Base-by-base conservation (phyloP, 64 coral and sea anemone genomes). In the Pocillopora damicornis region DNA sequence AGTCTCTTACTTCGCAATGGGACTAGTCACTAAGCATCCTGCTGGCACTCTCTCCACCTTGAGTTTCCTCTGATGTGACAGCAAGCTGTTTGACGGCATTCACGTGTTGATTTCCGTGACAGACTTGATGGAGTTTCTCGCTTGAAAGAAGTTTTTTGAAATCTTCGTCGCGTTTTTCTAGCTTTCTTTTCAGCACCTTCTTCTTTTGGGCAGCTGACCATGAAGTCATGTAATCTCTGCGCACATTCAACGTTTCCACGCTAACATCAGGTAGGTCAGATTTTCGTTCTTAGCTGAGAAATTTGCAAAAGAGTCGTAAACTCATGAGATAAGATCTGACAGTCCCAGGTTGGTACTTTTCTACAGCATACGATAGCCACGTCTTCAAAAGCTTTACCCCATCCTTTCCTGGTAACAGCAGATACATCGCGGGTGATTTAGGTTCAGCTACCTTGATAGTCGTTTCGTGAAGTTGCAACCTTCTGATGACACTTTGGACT, bases 151-250 rank as follows among this genome's bases (percentile, higher is more conserved):
- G 15, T 72, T 89, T 89, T 37, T 17, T 71, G 77, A 58, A 89
- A 45, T 89, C 87, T 57, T 65, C 62, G 51, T 88, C 76, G 8
- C 63, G 17, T 76, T 79, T 88, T 66, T 88, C 61, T 11, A 79
- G 87, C 51, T 67, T 88, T 25, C 76, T 7, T 26, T 88, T 88
- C 16, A 58, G 18, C 4, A 76, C 59, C 22, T 79, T 79, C 65
- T 88, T 88, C 57, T 79, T 88, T 59, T 88, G 76, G 11, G 76
- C 87, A 37, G 87, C 59, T 23, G 86, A 88, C 87, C 87, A 88
- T 64, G 87, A 88, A 22, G 60, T 79, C 76, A 79, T 65, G 3
- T 79, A 62, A 26, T 88, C 87, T 36, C 87, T 13, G 2, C 87
- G 25, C 1, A 75, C 59, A 61, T 78, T 79, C 36, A 88, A 57